phyloP scores from a whole-genome alignment of 2,888 invertebrate species.

The Ennomos fuscantarius region DNA sequence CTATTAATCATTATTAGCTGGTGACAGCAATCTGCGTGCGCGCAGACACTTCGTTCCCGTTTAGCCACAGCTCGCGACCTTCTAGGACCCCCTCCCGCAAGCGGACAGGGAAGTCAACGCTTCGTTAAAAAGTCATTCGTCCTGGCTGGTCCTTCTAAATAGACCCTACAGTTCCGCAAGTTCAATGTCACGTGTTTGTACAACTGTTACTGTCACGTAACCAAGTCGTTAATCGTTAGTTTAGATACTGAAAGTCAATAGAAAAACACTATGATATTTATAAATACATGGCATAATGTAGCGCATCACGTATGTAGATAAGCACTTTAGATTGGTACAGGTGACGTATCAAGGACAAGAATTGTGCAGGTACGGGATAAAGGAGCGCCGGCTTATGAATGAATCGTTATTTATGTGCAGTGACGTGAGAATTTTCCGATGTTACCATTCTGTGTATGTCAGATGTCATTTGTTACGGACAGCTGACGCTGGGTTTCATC shows the following conservation, averaged over 20 bases:
- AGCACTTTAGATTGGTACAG: constrained; percentile 32
- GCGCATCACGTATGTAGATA: neutral
- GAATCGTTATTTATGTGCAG: constrained; percentile 46
- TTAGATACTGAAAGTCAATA: constrained; percentile 1
- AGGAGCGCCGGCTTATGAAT: constrained; percentile 55
- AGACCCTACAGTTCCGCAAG: constrained; percentile 50
- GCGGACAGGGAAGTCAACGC: constrained; percentile 66
- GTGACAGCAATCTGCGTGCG: constrained; percentile 65
- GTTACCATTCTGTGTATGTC: constrained; percentile 43
- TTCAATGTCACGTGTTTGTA: constrained; percentile 50
- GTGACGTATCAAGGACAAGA: constrained; percentile 41
- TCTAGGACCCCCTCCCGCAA: constrained; percentile 64
- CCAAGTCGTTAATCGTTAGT: constrained; percentile 24
- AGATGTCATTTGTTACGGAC: constrained; percentile 61
- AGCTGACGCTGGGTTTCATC: constrained; percentile 55
- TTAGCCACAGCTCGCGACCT: constrained; percentile 66
- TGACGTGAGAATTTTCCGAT: constrained; percentile 39
- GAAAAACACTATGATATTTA: neutral
- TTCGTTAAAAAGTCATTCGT: constrained; percentile 67
- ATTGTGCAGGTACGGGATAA: constrained; percentile 43
- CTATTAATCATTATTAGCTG: constrained; percentile 80
- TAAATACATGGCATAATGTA: no score
- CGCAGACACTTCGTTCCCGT: constrained; percentile 70
- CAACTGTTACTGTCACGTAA: constrained; percentile 25
- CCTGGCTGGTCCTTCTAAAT: constrained; percentile 55